phyloP scores from a whole-genome alignment of 2,113 vertebrate genomes.

The Lophius piscatorius region DNA sequence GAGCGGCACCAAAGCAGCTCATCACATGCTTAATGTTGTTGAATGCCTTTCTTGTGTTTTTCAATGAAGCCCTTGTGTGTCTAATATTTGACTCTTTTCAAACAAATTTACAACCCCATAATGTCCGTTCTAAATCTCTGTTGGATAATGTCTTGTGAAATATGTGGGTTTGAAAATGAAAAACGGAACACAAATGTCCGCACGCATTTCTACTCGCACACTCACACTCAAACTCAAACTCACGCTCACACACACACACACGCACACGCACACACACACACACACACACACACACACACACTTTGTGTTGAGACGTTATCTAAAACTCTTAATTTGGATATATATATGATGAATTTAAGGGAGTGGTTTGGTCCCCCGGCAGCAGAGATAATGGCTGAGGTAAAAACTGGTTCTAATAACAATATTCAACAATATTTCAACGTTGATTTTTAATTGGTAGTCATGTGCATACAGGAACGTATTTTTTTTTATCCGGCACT shows the following conservation, averaged over 20 bases:
- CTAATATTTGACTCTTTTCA: slow-evolving; percentile 49
- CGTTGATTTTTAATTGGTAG: slow-evolving; percentile 61
- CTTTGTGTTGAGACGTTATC: slow-evolving; percentile 6
- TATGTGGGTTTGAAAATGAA: slow-evolving; percentile 30
- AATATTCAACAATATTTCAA: slow-evolving; percentile 59
- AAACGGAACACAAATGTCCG: not conserved
- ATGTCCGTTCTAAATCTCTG: slow-evolving; percentile 7
- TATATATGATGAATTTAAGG: slow-evolving; percentile 42
- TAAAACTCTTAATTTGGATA: slow-evolving; percentile 28
- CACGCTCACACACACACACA: slow-evolving; percentile 2
- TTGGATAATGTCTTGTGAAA: slow-evolving; percentile 22
- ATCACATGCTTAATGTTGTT: slow-evolving; percentile 70
- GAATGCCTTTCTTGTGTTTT: slow-evolving; percentile 73
- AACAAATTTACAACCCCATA: slow-evolving; percentile 28
- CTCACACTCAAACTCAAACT: not conserved
- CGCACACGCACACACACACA: slow-evolving; percentile 4
- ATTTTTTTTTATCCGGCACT: slow-evolving; percentile 19
- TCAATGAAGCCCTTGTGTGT: slow-evolving; percentile 69
- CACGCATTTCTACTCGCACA: no score
- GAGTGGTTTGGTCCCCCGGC: slow-evolving; percentile 64
- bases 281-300: slow-evolving; percentile 3
- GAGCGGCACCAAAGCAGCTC: slow-evolving; percentile 47
- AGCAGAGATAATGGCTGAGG: slow-evolving; percentile 43
- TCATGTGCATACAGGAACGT: slow-evolving; percentile 47
- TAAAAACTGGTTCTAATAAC: slow-evolving; percentile 37